Conservation (phyloP, 2,888 invertebrate species). For the Shargacucullia verbasci region DNA sequence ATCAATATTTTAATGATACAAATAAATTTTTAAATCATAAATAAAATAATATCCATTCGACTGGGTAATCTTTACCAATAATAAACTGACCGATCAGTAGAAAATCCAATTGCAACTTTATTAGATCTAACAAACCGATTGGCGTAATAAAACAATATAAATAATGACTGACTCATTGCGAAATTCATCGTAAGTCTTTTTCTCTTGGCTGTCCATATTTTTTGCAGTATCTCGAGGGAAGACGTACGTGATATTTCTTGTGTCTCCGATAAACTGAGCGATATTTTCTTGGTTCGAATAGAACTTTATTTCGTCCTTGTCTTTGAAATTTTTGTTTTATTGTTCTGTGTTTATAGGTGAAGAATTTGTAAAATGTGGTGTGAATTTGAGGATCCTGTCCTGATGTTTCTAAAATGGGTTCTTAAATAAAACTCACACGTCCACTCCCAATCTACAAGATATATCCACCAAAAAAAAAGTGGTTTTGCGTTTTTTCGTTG, state of each 20-base stretch:
- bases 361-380: conserved; percentile 1
- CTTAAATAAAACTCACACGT: no score
- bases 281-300: conserved; percentile 60
- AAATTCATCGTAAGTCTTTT: conserved; percentile 52
- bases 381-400: no score
- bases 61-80: no score
- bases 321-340: conserved; percentile 46
- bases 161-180: conserved; percentile 30
- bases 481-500: no score
- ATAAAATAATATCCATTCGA: no score
- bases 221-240: conserved; percentile 51
- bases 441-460: no score
- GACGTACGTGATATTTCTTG: conserved; percentile 67
- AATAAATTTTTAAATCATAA: no score
- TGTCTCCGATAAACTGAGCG: conserved; percentile 64
- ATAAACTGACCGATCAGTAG: no score
- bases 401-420: no score
- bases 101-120: not conserved
- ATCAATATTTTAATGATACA: no score
- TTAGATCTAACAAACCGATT: conserved; percentile 11
- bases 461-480: no score
- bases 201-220: conserved; percentile 56
- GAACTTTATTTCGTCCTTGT: conserved; percentile 52
- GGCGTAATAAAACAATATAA: conserved; percentile 29
- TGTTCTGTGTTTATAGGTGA: conserved; percentile 13